These are phyloP conservation scores for Fistularia commersonii DNA, from an alignment of 2,797 vertebrate genomes.

Conservation along the genomic window DNA sequence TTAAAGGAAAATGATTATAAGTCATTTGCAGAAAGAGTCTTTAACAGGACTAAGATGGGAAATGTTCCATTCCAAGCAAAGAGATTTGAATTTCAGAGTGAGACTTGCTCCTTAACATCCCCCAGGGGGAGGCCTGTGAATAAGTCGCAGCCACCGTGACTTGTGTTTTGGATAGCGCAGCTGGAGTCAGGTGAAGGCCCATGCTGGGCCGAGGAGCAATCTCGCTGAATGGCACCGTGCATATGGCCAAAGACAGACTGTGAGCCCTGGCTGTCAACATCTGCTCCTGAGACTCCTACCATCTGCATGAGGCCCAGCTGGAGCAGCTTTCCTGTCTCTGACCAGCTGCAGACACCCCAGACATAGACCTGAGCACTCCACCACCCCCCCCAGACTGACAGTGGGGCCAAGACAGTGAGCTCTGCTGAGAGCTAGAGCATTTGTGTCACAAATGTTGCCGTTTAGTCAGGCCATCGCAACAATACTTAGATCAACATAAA, in stretches of 20 bases:
- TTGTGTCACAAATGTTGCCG: conserved; percentile 35
- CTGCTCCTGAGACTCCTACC: conserved; percentile 73
- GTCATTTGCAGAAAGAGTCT: too few relatives aligned
- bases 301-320: conserved; percentile 68
- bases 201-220: conserved; percentile 49
- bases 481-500: conserved; percentile 20
- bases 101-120: not conserved
- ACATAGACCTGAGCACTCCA: conserved; percentile 50
- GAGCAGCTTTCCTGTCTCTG: conserved; percentile 55
- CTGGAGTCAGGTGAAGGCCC: conserved; percentile 56
- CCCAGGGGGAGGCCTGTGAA: conserved; percentile 33
- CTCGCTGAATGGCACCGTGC: conserved; percentile 43
- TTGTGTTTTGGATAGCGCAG: conserved; percentile 32
- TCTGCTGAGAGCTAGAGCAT: conserved; percentile 21
- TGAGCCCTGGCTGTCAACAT: conserved; percentile 74
- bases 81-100: not conserved
- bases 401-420: conserved; percentile 52
- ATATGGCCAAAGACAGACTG: conserved; percentile 69
- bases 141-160: conserved; percentile 29
- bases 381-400: conserved; percentile 33
- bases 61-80: conserved; percentile 7
- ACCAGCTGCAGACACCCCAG: conserved; percentile 65
- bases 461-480: conserved; percentile 28
- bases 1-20: too few relatives aligned
- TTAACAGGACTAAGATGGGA: not conserved